Base-by-base conservation (phyloP, 2,888 invertebrate genomes). In the Acleris laterana region DNA sequence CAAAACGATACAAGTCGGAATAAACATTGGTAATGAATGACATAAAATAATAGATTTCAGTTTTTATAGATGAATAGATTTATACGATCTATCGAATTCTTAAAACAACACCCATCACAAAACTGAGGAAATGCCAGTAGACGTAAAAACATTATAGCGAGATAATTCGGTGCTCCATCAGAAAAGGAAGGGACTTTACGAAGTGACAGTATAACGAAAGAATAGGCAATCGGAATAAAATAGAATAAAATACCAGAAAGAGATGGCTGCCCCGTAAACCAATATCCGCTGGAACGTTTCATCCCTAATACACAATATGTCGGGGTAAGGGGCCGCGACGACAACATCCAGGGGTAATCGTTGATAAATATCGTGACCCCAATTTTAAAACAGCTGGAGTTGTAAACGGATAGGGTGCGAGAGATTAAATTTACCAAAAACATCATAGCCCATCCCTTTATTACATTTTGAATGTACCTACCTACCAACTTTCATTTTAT, bases 271-370 rank as follows among this genome's bases (percentile, higher is more conserved):
- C 53, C 42, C 48, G 48, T 55, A 42, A 60, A 64, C 64, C 64
- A 60, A 60, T 65, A 61, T 60, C 60, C 49, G 64, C 49, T 49
- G 55, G n/a, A 48, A 63, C 63, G 55, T 60, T 64, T 55, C 64
- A 55, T 65, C 65, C 61, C 62, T 66, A 66, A 64, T 42, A 48
- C 61, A 66, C 62, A 61, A 65, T 61, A 65, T 61, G 61, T 50
- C 50, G 62, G 53, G 38, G 61, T 19, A 42, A 53, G 60, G 59
- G 59, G 49, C 44, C 56, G 60, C n/a, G 46, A 38, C 56, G 65
- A 61, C 53, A 57, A 65, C 64, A 64, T 53, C 44, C 60, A 64
- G 64, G 65, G 66, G 66, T 62, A 57, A 66, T 66, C 66, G 51
- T 49, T 55, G 60, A 55, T 65, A 65, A 66, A 61, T 52, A 66